phyloP scores from a whole-genome alignment of 2,113 vertebrate species.

The Amphiprion percula region DNA sequence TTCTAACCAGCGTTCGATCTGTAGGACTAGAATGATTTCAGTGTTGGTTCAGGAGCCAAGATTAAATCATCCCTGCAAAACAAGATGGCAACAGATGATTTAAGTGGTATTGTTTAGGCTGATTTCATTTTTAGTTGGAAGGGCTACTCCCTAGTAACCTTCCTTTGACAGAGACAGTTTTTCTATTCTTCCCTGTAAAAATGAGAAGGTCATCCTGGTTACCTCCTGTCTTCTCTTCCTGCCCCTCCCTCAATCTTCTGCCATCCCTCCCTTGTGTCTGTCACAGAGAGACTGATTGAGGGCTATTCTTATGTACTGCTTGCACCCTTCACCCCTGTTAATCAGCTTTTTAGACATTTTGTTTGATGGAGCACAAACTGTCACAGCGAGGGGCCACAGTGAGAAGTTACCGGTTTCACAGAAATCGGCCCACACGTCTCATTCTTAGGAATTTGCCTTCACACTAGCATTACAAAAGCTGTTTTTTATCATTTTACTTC shows the following conservation, averaged over 20 bases:
- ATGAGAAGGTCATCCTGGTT: conserved; percentile 32
- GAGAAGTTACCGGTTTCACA: neutral
- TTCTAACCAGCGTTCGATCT: conserved; percentile 42
- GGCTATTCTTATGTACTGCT: conserved; percentile 7
- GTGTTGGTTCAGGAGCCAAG: conserved; percentile 44
- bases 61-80: conserved; percentile 30
- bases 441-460: neutral
- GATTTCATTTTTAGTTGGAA: conserved; percentile 21
- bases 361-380: no score
- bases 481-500: no score
- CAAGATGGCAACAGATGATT: conserved; percentile 38
- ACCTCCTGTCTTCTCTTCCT: conserved; percentile 32
- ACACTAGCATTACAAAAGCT: no score
- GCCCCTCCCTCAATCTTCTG: conserved; percentile 20
- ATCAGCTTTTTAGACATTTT: neutral
- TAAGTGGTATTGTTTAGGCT: conserved; percentile 50
- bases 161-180: conserved; percentile 4
- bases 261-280: conserved; percentile 17
- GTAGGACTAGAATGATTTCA: conserved; percentile 33
- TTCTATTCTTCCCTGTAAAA: conserved; percentile 17
- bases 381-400: no score
- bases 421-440: neutral
- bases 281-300: conserved; percentile 11
- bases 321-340: conserved; percentile 3
- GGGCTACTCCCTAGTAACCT: conserved; percentile 43